Conservation (phyloP, 2,113 vertebrate genomes). For the Falcunculus frontatus region DNA sequence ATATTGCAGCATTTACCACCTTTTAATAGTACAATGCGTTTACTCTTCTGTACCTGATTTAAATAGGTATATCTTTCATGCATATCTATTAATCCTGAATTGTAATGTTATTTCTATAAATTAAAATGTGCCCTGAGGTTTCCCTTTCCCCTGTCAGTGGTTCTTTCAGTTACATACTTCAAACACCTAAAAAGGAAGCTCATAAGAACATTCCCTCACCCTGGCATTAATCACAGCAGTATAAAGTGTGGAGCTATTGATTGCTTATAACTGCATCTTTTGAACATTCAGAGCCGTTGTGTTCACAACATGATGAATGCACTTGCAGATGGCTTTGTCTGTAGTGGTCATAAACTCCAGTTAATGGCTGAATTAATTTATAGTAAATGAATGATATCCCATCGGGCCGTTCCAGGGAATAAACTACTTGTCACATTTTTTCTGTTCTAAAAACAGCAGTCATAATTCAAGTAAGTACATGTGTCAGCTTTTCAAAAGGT, state of each 20-base stretch:
- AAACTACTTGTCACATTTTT: not conserved
- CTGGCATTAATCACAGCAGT: not conserved
- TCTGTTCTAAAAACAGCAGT: not conserved
- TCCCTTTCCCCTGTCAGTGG: not conserved
- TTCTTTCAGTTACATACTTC: not conserved
- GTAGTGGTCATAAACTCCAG: constrained; percentile 38
- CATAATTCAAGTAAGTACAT: not conserved
- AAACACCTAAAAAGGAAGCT: not conserved
- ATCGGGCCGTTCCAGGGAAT: not conserved
- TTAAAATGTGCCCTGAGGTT: not conserved
- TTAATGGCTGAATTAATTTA: constrained; percentile 48
- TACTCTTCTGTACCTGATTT: not conserved
- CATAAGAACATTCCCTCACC: not conserved
- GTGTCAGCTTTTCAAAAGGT: constrained; percentile 6
- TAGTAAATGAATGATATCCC: constrained; percentile 36
- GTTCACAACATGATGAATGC: constrained; percentile 37
- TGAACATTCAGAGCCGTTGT: constrained; percentile 3
- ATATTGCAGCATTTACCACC: not conserved
- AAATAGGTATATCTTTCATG: not conserved
- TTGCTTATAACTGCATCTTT: constrained; percentile 42
- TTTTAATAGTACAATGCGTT: not conserved
- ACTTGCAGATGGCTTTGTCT: constrained; percentile 39
- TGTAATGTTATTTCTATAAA: not conserved
- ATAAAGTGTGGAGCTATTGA: not conserved
- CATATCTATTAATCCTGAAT: not conserved